Evolutionary conservation across 2,113 vertebrate species (phyloP).

Genomic region (Myiopsitta monachus): DNA sequence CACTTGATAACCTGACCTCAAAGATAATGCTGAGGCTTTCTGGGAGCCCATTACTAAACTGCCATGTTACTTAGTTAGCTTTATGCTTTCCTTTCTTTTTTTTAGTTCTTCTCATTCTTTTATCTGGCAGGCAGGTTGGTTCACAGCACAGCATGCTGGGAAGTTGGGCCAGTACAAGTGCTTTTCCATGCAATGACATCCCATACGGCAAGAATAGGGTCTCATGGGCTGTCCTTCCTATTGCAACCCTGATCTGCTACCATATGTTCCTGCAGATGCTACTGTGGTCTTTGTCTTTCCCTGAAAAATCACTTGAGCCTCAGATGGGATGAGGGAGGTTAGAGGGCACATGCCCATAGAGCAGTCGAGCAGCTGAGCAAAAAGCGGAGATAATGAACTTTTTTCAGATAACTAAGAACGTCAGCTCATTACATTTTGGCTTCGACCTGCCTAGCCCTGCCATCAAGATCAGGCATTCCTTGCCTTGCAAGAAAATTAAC

Average conservation of each 20-base stretch:
- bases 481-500: neutral
- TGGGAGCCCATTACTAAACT: neutral
- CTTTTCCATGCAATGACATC: neutral
- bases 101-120: neutral
- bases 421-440: neutral
- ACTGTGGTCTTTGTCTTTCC: neutral
- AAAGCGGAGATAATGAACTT: neutral
- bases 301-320: neutral
- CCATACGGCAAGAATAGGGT: neutral
- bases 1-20: neutral
- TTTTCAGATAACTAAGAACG: neutral
- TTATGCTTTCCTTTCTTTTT: neutral
- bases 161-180: neutral
- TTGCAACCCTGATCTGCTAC: neutral
- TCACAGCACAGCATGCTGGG: neutral
- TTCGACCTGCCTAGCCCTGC: neutral
- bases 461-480: neutral
- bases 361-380: neutral
- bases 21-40: neutral
- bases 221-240: neutral
- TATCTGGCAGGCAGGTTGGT: neutral
- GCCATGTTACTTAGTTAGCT: neutral
- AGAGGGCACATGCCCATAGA: neutral
- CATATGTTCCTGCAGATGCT: neutral
- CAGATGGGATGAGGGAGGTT: neutral